Percentiles rank a stretch among this genome's conserved stretches.
These are phyloP conservation scores for Caenorhabditis angaria DNA, from an alignment of 2,888 invertebrate genomes.

Conservation along the genomic window DNA sequence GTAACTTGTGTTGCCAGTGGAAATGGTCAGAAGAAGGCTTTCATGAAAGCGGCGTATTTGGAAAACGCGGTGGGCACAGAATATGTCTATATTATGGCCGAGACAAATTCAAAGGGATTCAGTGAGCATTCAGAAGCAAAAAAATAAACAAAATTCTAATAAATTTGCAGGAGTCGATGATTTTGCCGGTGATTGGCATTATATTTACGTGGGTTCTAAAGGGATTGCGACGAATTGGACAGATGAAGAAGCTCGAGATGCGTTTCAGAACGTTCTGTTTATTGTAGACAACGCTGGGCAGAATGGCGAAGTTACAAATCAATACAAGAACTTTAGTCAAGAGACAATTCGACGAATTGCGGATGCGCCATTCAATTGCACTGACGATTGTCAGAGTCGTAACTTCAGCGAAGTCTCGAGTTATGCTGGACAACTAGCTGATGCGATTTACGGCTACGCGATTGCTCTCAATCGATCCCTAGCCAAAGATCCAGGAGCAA, in stretches of 20 bases:
- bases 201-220: slow-evolving; percentile 19
- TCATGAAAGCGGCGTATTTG: slow-evolving; percentile 44
- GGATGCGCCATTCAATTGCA: slow-evolving; percentile 59
- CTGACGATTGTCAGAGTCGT: slow-evolving; percentile 27
- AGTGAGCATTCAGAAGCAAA: too few species aligned
- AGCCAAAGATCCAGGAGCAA: neutral
- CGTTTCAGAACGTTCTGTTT: slow-evolving; percentile 26
- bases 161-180: slow-evolving; percentile 30
- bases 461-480: slow-evolving; percentile 37
- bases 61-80: slow-evolving; percentile 41
- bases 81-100: slow-evolving; percentile 51
- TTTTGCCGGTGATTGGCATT: slow-evolving; percentile 20
- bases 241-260: slow-evolving; percentile 12
- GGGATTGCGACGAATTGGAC: slow-evolving; percentile 3
- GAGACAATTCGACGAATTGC: slow-evolving; percentile 51
- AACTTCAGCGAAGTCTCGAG: slow-evolving; percentile 22
- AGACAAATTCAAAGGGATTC: slow-evolving; percentile 38
- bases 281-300: slow-evolving; percentile 38
- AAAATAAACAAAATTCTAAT: too few species aligned
- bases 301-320: slow-evolving; percentile 30
- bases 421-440: slow-evolving; percentile 43
- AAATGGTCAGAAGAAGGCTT: slow-evolving; percentile 26
- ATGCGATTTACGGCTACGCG: slow-evolving; percentile 49
- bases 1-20: slow-evolving; percentile 36
- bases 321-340: slow-evolving; percentile 47